A percentile compares a stretch with the other conserved stretches of the same genome.
Evolutionary conservation across 1,140 invertebrate species (phyloP).

Genomic region (Drosophila nebulosa): DNA sequence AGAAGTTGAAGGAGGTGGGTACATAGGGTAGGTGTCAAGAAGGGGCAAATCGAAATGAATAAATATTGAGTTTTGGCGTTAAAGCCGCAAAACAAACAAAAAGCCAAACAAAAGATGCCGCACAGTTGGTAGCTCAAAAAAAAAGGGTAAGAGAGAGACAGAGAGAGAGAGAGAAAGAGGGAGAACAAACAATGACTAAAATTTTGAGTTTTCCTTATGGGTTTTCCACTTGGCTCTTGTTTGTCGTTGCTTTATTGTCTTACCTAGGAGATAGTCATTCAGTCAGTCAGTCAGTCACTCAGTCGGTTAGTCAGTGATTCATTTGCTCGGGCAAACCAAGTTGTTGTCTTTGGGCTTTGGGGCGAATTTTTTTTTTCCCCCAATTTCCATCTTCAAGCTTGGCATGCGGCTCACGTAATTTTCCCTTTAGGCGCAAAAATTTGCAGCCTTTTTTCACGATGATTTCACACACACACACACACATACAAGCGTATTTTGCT

Average conservation of each 20-base stretch:
- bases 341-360: conserved; percentile 39
- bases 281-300: conserved; percentile 23
- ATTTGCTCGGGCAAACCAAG: conserved; percentile 27
- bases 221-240: conserved; percentile 45
- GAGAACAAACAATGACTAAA: conserved; percentile 48
- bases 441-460: conserved; percentile 70
- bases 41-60: conserved; percentile 64
- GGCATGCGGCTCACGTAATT: conserved; percentile 62
- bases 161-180: not conserved
- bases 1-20: too few relatives aligned
- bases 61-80: conserved; percentile 74
- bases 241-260: conserved; percentile 33
- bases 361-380: not conserved
- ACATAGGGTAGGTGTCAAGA: not conserved
- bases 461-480: conserved; percentile 41
- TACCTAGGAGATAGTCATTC: conserved; percentile 47
- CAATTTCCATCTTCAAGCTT: conserved; percentile 4
- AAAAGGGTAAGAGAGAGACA: not conserved
- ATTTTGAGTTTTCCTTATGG: conserved; percentile 51
- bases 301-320: conserved; percentile 20
- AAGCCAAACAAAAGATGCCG: conserved; percentile 48
- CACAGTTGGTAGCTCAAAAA: not conserved
- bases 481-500: too few relatives aligned
- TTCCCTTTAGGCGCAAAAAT: conserved; percentile 60
- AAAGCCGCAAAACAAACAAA: conserved; percentile 58